Base-by-base conservation (phyloP, 2,888 invertebrate species). In the Yponomeuta plumbellus region DNA sequence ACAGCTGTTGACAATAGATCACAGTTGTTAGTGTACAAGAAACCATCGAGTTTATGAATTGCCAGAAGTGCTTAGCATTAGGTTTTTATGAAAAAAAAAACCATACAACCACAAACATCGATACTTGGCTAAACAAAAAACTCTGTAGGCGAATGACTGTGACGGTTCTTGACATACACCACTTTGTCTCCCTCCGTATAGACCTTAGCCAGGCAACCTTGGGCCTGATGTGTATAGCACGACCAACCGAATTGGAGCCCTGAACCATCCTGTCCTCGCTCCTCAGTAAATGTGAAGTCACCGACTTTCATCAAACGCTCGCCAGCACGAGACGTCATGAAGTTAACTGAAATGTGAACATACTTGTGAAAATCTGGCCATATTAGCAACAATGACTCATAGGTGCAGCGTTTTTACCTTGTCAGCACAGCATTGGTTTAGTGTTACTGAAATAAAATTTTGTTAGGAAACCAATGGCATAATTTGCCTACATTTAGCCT, bases 141-240 rank as follows among this genome's bases (percentile, higher is more conserved):
- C 70, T 89, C 91, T 0, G 90, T 89, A 1, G 91, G 91, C 0
- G 81, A 82, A 73, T 91, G 91, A 68, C 86, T 91, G 65, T 91
- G 91, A 0, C 76, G 69, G 68, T 89, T 90, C 72, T 80, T 86
- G 3, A 86, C 81, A 66, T 80, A 84, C 13, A 87, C 73, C 20
- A 91, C 71, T 69, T 76, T 81, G 66, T 84, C 78, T 17, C 73
- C 71, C 61, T 86, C 81, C 0, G 90, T 90, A 71, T 83, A 86
- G 1, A 84, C 83, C 70, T 80, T 84, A 10, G 91, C 91, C 8
- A 80, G 77, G 66, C 91, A 91, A 2, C 85, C 86, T 13, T 80
- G 75, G 10, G 71, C 71, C 66, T 75, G 80, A 73, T 91, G 88
- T 0, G 91, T 90, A 70, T 90, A 88, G 67, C 91, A 91, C 13